Percentiles rank a stretch among this genome's conserved stretches.
Conservation (phyloP, 2,113 vertebrate species). For the Verasper variegatus region DNA sequence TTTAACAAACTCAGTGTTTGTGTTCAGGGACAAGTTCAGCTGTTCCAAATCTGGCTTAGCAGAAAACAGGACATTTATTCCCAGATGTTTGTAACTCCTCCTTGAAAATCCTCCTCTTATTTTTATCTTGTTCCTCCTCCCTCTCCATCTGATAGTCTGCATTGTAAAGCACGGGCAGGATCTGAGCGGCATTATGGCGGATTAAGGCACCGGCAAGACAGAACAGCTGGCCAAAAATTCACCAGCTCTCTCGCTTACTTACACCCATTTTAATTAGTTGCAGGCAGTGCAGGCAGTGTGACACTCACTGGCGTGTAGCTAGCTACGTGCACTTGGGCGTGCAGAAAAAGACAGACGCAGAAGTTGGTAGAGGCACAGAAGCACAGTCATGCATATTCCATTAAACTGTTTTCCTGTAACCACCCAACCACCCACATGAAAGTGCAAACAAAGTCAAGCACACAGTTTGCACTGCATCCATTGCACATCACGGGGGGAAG, state of each 20-base stretch:
- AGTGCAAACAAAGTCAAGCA: slow-evolving; percentile 30
- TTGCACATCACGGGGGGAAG: slow-evolving; percentile 47
- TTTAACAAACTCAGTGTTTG: slow-evolving; percentile 40
- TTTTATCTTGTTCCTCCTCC: slow-evolving; percentile 5
- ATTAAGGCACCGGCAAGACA: slow-evolving; percentile 53
- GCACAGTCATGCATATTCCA: slow-evolving; percentile 48
- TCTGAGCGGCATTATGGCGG: slow-evolving; percentile 51
- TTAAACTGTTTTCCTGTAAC: slow-evolving; percentile 31
- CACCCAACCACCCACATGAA: slow-evolving; percentile 39
- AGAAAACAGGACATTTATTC: slow-evolving; percentile 54
- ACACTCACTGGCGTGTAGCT: slow-evolving; percentile 24
- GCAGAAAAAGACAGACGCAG: not conserved
- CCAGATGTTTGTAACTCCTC: slow-evolving; percentile 47
- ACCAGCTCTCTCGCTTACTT: slow-evolving; percentile 56
- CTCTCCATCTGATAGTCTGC: slow-evolving; percentile 29
- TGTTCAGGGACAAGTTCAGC: slow-evolving; percentile 37
- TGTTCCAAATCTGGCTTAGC: slow-evolving; percentile 35
- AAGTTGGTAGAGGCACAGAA: slow-evolving; percentile 26
- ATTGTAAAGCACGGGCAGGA: slow-evolving; percentile 37
- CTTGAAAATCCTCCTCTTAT: slow-evolving; percentile 42
- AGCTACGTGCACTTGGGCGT: not conserved
- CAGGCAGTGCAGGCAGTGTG: slow-evolving; percentile 14
- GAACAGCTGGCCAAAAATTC: slow-evolving; percentile 69
- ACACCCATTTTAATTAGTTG: slow-evolving; percentile 66
- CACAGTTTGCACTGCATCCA: slow-evolving; percentile 42